phyloP scores from a whole-genome alignment of 2,797 vertebrate species.

The Alosa sapidissima region DNA sequence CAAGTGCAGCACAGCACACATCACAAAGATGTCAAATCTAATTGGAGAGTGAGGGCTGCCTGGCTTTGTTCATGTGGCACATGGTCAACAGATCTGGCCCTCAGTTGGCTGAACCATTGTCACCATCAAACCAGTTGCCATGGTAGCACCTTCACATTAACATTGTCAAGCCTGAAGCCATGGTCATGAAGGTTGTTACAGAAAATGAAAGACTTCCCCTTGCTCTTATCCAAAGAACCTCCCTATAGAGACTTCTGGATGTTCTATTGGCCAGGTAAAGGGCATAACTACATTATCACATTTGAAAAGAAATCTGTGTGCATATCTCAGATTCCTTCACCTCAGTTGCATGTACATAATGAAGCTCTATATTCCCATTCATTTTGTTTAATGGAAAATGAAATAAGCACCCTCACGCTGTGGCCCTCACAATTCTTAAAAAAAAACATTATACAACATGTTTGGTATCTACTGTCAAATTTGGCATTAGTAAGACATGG shows the following conservation, averaged over 20 bases:
- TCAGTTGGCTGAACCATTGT: neutral
- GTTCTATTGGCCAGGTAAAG: neutral
- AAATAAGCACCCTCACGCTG: neutral
- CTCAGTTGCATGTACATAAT: neutral
- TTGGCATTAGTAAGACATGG: neutral
- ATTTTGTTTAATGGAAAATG: neutral
- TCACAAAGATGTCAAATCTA: neutral
- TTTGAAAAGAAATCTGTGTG: neutral
- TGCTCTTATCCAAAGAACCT: neutral
- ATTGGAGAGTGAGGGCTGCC: neutral
- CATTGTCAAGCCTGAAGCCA: neutral
- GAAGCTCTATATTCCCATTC: neutral
- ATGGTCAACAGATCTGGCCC: neutral
- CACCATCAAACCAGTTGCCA: constrained; percentile 7
- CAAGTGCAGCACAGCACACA: neutral
- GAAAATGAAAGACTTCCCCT: neutral
- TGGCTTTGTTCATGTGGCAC: neutral
- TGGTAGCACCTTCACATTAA: constrained; percentile 17
- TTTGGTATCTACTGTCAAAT: neutral
- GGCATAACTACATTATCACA: neutral
- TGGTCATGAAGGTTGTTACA: neutral
- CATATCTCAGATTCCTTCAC: neutral
- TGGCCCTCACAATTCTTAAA: neutral
- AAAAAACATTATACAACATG: neutral
- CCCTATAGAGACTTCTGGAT: neutral